Percentiles rank a stretch among this genome's conserved stretches.
Conservation (phyloP, 2,797 vertebrate genomes). For the Spinus olivaceus region DNA sequence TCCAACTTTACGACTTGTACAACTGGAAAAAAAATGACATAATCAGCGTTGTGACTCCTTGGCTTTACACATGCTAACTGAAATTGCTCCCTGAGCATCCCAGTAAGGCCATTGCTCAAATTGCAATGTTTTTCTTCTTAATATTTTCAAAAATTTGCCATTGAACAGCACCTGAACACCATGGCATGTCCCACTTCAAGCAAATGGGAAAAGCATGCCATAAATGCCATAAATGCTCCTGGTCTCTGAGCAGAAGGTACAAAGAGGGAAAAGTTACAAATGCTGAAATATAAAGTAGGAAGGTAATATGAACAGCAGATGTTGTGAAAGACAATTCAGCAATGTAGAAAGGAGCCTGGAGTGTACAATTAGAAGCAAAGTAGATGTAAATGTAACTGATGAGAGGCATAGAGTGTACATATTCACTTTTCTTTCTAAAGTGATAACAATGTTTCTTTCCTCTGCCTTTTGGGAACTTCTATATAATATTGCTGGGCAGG, state of each 20-base stretch:
- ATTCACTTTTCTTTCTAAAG: background rate
- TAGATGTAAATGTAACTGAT: background rate
- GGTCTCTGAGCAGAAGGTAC: background rate
- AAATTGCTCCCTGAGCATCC: background rate
- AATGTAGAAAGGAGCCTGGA: background rate
- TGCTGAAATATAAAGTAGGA: background rate
- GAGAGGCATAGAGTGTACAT: background rate
- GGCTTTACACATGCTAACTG: background rate
- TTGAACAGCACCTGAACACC: background rate
- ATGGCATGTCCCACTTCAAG: background rate
- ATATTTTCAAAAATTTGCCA: background rate
- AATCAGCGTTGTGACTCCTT: background rate
- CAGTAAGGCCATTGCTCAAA: background rate
- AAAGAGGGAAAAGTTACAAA: background rate
- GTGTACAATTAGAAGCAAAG: background rate
- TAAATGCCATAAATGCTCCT: background rate
- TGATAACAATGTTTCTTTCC: background rate
- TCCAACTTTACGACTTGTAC: background rate
- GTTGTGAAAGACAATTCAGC: background rate
- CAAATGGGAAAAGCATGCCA: background rate
- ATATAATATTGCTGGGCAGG: background rate
- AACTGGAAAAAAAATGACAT: background rate
- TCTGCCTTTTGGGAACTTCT: background rate
- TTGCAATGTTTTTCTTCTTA: background rate
- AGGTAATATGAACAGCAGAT: background rate